Evolutionary conservation across 2,797 vertebrate genomes (phyloP), one percentile per base, ranked within the genome.

Genomic region (Microcaecilia unicolor): DNA sequence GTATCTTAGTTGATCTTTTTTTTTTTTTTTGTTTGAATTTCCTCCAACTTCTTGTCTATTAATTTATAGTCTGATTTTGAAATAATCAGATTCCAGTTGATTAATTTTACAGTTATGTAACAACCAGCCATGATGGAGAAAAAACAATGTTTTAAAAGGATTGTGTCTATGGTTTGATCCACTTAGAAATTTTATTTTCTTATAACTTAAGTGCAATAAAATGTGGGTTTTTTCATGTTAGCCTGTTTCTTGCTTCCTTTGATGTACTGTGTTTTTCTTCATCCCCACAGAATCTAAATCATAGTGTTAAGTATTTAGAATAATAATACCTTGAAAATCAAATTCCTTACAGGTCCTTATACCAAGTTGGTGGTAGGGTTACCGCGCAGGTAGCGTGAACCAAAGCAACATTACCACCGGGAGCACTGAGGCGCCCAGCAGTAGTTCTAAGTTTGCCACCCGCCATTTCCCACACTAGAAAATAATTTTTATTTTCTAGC

Each of bases 131-230:
- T 92, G 86, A 92, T 84, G 91, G 87, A 90, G 83, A 85, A 90
- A 91, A n/a, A 89, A 88, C 75, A 78, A 83, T 79, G 85, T 93
- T 83, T n/a, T 90, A 96, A 99, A 97, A 91, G 93, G 93, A 96
- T 95, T 98, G 89, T 97, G 91, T 85, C 81, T 93, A 92, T 97
- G 90, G 88, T 96, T 98, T 97, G 92, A 94, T 96, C 97, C 88
- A 98, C 90, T 96, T 99, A 97, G 93, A 98, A 98, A 98, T 98
- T 90, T 99, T 98, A 98, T 99, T 99, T 99, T 98, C 92, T 96
- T 98, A 99, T 97, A 98, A 99, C 92, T 98, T 98, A 99, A 99
- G 96, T 99, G 95, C 96, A 99, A 99, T 99, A 99, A 99, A 98
- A 97, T 92, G 93, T 99, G n/a, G n/a, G 81, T 81, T 86, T 86